Percentiles rank a stretch among this genome's conserved stretches.
Evolutionary conservation across 2,797 vertebrate species (phyloP).

Genomic region (Enteromius afrohamiltoni): DNA sequence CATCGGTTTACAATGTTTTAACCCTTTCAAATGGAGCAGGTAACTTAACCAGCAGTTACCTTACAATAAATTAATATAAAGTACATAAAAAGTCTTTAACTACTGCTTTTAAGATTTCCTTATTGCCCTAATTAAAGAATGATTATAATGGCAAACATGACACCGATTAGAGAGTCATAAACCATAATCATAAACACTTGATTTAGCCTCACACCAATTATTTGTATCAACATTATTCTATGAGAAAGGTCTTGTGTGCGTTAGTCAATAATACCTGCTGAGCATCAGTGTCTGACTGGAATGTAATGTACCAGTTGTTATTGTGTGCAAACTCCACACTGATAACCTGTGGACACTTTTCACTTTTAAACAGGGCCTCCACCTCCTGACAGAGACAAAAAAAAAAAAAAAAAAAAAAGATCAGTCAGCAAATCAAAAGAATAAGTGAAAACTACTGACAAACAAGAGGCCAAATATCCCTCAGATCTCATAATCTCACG

Average conservation of each 20-base stretch:
- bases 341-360: conserved; percentile 96
- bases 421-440: background rate
- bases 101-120: background rate
- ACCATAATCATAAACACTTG: no score
- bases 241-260: background rate
- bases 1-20: background rate
- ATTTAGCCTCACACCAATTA: background rate
- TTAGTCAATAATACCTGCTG: conserved; percentile 85
- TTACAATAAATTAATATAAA: background rate
- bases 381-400: conserved; percentile 51
- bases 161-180: background rate
- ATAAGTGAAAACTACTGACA: background rate
- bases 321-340: conserved; percentile 99
- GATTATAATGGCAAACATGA: background rate
- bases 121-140: background rate
- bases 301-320: conserved; percentile 99
- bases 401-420: background rate
- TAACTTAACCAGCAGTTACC: background rate
- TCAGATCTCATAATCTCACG: conserved; percentile 77
- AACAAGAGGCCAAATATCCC: background rate
- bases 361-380: conserved; percentile 58
- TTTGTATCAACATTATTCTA: background rate
- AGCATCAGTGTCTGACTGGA: conserved; percentile 97
- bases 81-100: background rate
- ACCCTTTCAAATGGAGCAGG: background rate